Evolutionary conservation across 2,888 invertebrate species (phyloP).

Genomic region (Drosophila macrospina): DNA sequence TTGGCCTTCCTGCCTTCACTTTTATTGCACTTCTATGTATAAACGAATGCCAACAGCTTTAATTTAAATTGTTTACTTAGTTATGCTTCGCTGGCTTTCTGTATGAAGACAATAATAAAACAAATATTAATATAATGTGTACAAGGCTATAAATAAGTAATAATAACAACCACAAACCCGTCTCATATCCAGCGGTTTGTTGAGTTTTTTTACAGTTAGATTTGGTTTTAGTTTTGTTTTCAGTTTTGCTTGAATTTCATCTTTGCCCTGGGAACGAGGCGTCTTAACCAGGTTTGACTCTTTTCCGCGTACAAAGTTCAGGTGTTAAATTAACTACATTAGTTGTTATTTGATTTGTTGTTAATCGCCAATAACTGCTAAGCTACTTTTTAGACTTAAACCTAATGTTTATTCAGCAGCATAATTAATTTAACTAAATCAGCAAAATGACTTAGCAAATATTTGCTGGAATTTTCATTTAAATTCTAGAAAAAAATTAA

Average conservation of each 20-base stretch:
- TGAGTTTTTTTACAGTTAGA: constrained; percentile 3
- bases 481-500: constrained; percentile 5
- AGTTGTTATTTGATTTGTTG: constrained; percentile 18
- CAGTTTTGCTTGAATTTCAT: neutral
- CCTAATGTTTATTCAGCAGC: constrained; percentile 55
- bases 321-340: neutral
- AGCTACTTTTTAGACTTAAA: constrained; percentile 6
- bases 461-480: constrained; percentile 42
- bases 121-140: constrained; percentile 6
- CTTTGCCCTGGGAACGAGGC: no score
- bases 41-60: constrained; percentile 5
- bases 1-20: neutral
- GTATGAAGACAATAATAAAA: neutral
- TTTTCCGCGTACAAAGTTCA: constrained; percentile 63
- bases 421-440: constrained; percentile 64
- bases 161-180: constrained; percentile 20
- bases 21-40: neutral
- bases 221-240: neutral
- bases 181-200: neutral
- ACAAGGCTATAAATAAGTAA: constrained; percentile 16
- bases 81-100: constrained; percentile 22
- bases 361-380: constrained; percentile 40
- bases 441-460: constrained; percentile 62
- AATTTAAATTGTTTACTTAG: constrained; percentile 3
- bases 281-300: constrained; percentile 2